These are phyloP conservation scores for Lumbricus terrestris DNA, from an alignment of 2,888 invertebrate species.

Conservation along the genomic window DNA sequence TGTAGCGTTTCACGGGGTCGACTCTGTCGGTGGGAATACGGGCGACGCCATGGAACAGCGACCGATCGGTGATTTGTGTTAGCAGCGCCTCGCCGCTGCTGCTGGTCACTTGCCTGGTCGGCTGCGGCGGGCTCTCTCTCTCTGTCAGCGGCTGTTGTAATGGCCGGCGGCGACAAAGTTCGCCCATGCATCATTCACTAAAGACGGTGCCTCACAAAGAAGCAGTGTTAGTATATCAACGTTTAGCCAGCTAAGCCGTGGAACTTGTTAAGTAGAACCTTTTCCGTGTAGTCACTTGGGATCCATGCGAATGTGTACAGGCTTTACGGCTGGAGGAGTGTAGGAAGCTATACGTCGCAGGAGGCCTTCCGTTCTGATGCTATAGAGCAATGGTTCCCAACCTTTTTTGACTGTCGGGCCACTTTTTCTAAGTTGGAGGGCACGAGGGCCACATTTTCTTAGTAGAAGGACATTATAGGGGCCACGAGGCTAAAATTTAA, in stretches of 20 bases:
- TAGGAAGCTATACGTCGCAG: background rate
- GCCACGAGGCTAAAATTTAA: too few species aligned
- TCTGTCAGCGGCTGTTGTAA: background rate
- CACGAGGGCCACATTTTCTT: too few species aligned
- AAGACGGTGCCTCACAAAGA: background rate
- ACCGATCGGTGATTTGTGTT: background rate
- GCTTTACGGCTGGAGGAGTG: background rate
- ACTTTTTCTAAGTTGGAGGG: too few species aligned
- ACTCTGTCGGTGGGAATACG: background rate
- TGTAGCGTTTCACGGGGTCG: background rate
- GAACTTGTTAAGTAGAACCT: background rate
- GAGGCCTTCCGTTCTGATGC: background rate
- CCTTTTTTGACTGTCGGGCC: too few species aligned
- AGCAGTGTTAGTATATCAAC: background rate
- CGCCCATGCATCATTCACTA: background rate
- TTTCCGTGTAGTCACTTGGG: background rate
- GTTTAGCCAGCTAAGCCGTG: background rate
- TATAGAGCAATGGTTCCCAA: too few species aligned
- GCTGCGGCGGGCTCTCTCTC: too few species aligned
- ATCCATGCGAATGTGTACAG: background rate
- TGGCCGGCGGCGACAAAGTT: background rate
- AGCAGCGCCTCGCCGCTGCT: too few species aligned
- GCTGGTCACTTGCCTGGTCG: background rate
- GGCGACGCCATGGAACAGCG: background rate
- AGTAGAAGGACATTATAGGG: too few species aligned